Evolutionary conservation across 2,113 vertebrate species (phyloP), one percentile per base, ranked within the genome.

Genomic region (Noturus placidus): DNA sequence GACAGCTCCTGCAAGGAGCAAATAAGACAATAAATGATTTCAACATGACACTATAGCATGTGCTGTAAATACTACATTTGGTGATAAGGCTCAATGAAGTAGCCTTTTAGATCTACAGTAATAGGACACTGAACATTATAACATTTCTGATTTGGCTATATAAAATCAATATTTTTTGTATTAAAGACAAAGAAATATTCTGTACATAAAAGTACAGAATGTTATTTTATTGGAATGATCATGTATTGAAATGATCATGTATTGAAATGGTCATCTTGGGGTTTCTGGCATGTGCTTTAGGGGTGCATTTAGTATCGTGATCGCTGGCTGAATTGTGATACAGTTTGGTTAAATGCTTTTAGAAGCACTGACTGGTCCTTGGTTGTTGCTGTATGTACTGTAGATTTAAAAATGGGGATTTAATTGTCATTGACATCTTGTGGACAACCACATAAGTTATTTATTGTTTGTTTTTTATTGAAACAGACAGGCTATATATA

Each of bases 1-100:
- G 98, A 96, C 69, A 99, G 86, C 22, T 96, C 96, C 98, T 99
- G 63, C 11, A 77, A 33, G 13, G 81, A 25, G 9, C 59, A 63
- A 81, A 20, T 61, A 46, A 63, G 20, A 35, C 22, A 46, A n/a
- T 7, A 22, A 22, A 2, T 46, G 14, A 63, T 59, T 74, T 30
- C 52, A 83, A 54, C 11, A 50, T 27, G 74, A 27, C 19, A 35
- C 63, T 65, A 27, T 65, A 56, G 7, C 61, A 59, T 56, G 46
- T 54, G 54, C 50, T 25, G 19, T 61, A 79, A 74, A 30, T 67
- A 20, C 19, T 79, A 54, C 13, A 50, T 46, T 22, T 78, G 17
- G 56, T 25, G 0, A 56, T 42, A 56, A 35, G 30, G 1, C 30
- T 70, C 2, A 50, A 2, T 38, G 33, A 9, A 65, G 10, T 65